These are phyloP conservation scores for Atlantisia rogersi DNA, from an alignment of 2,113 vertebrate genomes.

Conservation along the genomic window DNA sequence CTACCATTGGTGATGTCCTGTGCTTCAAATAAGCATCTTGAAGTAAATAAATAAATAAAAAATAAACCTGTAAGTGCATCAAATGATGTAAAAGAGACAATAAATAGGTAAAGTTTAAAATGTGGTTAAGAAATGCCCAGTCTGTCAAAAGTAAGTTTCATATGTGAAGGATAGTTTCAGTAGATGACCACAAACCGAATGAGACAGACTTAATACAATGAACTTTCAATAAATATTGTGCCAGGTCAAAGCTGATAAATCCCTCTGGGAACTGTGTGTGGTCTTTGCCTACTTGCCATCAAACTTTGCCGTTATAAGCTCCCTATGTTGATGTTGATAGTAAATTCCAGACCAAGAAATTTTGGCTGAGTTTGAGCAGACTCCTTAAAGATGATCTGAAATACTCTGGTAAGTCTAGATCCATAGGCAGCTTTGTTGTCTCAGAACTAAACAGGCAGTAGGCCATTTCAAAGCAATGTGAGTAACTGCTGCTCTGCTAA, in stretches of 20 bases:
- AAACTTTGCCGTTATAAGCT: background rate
- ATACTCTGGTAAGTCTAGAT: background rate
- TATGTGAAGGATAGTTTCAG: background rate
- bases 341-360: background rate
- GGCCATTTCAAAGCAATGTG: background rate
- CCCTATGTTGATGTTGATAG: background rate
- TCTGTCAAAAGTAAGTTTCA: background rate
- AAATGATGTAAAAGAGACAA: no score
- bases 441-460: background rate
- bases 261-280: background rate
- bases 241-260: background rate
- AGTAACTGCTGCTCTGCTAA: background rate
- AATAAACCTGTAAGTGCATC: no score
- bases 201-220: background rate
- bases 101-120: background rate
- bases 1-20: background rate
- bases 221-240: background rate
- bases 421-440: background rate
- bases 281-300: background rate
- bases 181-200: slow-evolving; percentile 1
- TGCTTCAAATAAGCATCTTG: background rate
- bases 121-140: slow-evolving; percentile 8
- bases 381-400: background rate
- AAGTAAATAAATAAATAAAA: background rate
- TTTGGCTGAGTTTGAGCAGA: background rate